Evolutionary conservation across 2,113 vertebrate species (phyloP).

Genomic region (Dipodomys spectabilis): DNA sequence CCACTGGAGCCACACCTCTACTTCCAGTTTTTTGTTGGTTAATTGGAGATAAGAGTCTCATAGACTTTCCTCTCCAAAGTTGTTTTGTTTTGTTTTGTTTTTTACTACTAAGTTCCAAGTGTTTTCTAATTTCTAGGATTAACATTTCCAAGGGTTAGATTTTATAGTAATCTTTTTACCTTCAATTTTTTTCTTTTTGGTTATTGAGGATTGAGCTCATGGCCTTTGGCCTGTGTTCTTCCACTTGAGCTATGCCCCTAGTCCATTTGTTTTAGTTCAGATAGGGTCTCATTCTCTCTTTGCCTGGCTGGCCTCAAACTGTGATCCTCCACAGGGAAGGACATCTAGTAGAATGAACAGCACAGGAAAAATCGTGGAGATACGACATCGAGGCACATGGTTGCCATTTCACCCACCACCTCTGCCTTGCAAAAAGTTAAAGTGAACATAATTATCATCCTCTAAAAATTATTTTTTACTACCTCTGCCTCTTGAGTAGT

Average conservation of each 20-base stretch:
- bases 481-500: not conserved
- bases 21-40: no score
- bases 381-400: no score
- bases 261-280: not conserved
- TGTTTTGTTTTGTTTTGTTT: not conserved
- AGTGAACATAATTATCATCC: no score
- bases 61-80: no score
- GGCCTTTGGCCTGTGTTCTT: no score
- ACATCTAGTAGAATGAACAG: no score
- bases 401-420: no score
- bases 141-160: not conserved
- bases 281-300: not conserved
- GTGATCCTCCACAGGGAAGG: no score
- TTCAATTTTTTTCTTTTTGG: not conserved
- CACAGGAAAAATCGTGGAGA: no score
- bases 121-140: conserved; percentile 32
- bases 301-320: not conserved
- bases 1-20: no score
- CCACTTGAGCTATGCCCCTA: not conserved
- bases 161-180: not conserved
- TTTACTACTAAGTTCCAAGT: conserved; percentile 34
- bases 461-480: not conserved
- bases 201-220: not conserved
- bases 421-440: no score
- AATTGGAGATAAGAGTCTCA: no score